Evolutionary conservation across 2,797 vertebrate genomes (phyloP).

Genomic region (Gorsachius magnificus): DNA sequence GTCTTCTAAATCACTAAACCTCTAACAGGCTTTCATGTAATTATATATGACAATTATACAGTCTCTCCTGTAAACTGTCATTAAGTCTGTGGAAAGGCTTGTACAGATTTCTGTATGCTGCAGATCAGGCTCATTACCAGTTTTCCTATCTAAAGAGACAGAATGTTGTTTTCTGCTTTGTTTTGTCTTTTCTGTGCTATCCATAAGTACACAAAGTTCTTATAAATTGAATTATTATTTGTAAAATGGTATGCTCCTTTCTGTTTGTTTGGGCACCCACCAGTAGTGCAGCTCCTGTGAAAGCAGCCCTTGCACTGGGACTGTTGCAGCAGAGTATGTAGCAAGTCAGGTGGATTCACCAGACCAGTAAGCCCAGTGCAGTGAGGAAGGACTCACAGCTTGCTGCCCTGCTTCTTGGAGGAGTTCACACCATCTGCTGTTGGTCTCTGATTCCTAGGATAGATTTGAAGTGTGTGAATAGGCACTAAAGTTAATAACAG

Average conservation of each 20-base stretch:
- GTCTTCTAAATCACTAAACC: background rate
- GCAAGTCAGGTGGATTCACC: background rate
- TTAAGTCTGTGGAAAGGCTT: background rate
- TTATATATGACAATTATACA: background rate
- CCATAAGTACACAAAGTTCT: background rate
- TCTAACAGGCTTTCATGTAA: background rate
- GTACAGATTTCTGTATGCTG: background rate
- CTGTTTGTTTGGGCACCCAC: background rate
- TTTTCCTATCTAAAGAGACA: background rate
- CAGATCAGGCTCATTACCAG: background rate
- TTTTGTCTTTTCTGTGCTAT: background rate
- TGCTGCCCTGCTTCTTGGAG: background rate
- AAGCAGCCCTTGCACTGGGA: background rate
- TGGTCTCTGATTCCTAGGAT: background rate
- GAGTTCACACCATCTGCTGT: background rate
- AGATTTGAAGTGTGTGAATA: background rate
- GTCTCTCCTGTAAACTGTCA: background rate
- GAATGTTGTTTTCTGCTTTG: background rate
- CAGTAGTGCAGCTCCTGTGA: accelerated
- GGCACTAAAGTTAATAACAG: background rate
- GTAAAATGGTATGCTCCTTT: background rate
- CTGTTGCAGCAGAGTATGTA: background rate
- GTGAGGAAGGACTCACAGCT: background rate
- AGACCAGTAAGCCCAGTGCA: background rate
- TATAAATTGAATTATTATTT: background rate